phyloP scores from a whole-genome alignment of 1,140 invertebrate species.

The Colletes gigas region DNA sequence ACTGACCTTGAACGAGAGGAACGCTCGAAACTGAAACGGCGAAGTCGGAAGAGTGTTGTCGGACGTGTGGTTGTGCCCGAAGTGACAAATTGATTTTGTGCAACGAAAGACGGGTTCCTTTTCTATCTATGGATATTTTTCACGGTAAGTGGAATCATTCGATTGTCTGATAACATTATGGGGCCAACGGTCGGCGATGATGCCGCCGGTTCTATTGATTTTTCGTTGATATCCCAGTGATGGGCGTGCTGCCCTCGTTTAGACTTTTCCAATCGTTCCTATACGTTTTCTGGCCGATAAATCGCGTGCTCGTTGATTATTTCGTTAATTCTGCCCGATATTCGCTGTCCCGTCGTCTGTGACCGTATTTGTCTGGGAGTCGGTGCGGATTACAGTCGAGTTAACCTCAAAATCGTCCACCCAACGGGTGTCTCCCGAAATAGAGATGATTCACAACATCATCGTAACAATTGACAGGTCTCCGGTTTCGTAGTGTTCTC shows the following conservation, averaged over 20 bases:
- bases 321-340: background rate
- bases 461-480: constrained; percentile 66
- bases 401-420: constrained; percentile 71
- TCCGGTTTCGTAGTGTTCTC: constrained; percentile 1
- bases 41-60: constrained; percentile 71
- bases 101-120: constrained; percentile 50
- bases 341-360: no score
- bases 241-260: constrained; percentile 65
- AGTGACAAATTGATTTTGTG: constrained; percentile 70
- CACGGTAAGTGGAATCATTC: constrained; percentile 59
- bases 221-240: constrained; percentile 56
- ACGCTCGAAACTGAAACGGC: constrained; percentile 67
- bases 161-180: constrained; percentile 28
- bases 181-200: constrained; percentile 9
- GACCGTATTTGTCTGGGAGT: background rate
- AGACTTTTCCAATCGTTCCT: constrained; percentile 20
- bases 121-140: constrained; percentile 68
- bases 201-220: constrained; percentile 62
- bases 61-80: constrained; percentile 65
- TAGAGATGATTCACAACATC: constrained; percentile 72
- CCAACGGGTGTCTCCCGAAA: constrained; percentile 72
- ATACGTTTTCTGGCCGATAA: background rate
- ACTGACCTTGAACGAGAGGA: constrained; percentile 53
- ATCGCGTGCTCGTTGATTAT: background rate
- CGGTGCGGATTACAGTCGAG: constrained; percentile 26